Conservation (phyloP, 2,888 invertebrate genomes). For the Andrena camellia region DNA sequence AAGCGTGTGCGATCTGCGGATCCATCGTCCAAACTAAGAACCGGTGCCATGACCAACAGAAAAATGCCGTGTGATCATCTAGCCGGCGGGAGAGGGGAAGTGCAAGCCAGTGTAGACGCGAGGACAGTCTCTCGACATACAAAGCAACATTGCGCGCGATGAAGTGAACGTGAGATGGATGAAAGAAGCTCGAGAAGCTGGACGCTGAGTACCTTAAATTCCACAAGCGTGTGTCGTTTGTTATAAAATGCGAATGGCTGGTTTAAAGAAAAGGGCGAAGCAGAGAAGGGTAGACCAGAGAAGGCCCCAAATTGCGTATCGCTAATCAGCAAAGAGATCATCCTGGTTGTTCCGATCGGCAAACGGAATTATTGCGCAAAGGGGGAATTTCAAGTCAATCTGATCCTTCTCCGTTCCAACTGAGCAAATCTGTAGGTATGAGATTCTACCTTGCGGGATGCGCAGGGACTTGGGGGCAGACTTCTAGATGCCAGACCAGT, state of each 20-base stretch:
- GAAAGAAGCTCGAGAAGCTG: constrained; percentile 48
- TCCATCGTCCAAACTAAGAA: constrained; percentile 21
- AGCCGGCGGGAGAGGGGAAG: neutral
- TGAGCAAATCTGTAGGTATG: constrained; percentile 67
- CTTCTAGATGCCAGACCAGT: constrained; percentile 83
- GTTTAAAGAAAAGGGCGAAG: constrained; percentile 25
- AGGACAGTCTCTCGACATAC: neutral
- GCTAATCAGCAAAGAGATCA: neutral
- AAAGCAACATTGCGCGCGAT: constrained; percentile 4
- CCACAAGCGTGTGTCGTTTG: constrained; percentile 35
- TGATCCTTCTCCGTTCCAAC: constrained; percentile 61
- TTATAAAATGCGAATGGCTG: constrained; percentile 15
- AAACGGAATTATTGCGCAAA: neutral
- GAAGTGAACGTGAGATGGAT: constrained; percentile 37
- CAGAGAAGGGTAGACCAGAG: constrained; percentile 59
- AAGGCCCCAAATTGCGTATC: constrained; percentile 39
- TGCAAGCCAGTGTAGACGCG: constrained; percentile 23
- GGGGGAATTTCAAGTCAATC: neutral
- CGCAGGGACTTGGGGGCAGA: constrained; percentile 85
- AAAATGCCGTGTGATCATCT: constrained; percentile 6
- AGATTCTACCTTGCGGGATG: constrained; percentile 86
- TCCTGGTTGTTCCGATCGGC: neutral
- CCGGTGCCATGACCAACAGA: constrained; percentile 34
- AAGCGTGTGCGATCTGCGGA: constrained; percentile 41
- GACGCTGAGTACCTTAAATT: constrained; percentile 16